Evolutionary conservation across 1,140 invertebrate genomes (phyloP).

Genomic region (Drosophila parabipectinata): DNA sequence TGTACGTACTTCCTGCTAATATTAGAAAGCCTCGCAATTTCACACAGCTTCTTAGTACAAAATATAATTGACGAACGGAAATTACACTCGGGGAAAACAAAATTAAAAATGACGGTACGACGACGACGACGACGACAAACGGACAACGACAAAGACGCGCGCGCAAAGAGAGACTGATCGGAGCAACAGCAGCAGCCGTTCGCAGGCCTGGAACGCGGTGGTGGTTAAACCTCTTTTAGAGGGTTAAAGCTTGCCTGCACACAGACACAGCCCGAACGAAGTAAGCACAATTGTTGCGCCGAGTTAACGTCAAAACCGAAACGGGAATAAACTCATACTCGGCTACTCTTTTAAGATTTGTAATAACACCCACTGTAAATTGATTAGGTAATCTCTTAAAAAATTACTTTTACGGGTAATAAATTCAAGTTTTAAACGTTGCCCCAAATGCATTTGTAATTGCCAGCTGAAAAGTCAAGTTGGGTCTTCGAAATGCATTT

Average conservation of each 20-base stretch:
- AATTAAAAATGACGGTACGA: conserved; percentile 44
- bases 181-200: neutral
- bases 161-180: conserved; percentile 68
- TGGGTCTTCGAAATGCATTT: neutral
- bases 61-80: conserved; percentile 22
- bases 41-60: neutral
- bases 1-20: conserved; percentile 36
- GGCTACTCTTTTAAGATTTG: neutral
- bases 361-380: too few relatives aligned
- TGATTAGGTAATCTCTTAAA: too few relatives aligned
- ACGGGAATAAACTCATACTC: conserved; percentile 9
- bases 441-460: neutral
- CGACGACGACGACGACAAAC: conserved; percentile 4
- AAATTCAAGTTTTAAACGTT: neutral
- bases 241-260: neutral
- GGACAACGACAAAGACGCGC: conserved; percentile 48
- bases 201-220: neutral
- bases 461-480: neutral
- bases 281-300: neutral
- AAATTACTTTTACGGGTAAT: neutral
- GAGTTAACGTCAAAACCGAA: conserved; percentile 2
- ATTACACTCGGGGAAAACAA: conserved; percentile 28
- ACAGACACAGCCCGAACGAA: neutral
- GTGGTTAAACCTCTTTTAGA: neutral
- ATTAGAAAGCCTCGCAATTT: neutral